phyloP scores from a whole-genome alignment of 64 coral and sea anemone species.

The Pocillopora damicornis region DNA sequence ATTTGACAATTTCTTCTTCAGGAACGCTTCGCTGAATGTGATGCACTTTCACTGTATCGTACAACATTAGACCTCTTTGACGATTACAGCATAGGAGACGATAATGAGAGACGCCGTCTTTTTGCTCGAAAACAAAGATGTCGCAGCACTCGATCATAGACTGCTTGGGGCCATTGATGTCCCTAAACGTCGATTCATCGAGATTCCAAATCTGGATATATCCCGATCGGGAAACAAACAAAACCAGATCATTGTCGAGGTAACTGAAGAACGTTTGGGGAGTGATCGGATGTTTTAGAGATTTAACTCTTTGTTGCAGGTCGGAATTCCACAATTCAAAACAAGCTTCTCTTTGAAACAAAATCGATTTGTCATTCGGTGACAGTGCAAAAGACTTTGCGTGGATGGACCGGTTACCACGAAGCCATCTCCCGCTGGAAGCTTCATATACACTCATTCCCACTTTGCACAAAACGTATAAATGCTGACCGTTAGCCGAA shows the following conservation, averaged over 20 bases:
- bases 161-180: background rate
- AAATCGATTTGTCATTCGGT: background rate
- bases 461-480: conserved; percentile 37
- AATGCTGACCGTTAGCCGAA: conserved; percentile 42
- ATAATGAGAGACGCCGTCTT: background rate
- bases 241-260: conserved; percentile 28
- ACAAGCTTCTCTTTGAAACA: conserved; percentile 22
- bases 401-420: background rate
- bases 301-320: conserved; percentile 6
- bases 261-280: conserved; percentile 42
- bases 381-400: conserved; percentile 23
- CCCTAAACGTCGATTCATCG: background rate
- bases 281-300: conserved; percentile 18
- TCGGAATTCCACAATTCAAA: conserved; percentile 40
- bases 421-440: conserved; percentile 25
- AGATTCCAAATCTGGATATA: conserved; percentile 45
- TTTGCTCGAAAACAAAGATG: conserved; percentile 12
- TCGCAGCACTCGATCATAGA: conserved; percentile 45
- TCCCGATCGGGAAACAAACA: conserved; percentile 50
- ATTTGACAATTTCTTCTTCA: background rate
- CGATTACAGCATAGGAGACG: conserved; percentile 54
- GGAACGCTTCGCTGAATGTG: background rate
- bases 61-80: conserved; percentile 19
- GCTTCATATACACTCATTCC: conserved; percentile 48
- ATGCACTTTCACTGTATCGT: background rate